Evolutionary conservation across 2,888 invertebrate genomes (phyloP).

Genomic region (Erebia epiphron): DNA sequence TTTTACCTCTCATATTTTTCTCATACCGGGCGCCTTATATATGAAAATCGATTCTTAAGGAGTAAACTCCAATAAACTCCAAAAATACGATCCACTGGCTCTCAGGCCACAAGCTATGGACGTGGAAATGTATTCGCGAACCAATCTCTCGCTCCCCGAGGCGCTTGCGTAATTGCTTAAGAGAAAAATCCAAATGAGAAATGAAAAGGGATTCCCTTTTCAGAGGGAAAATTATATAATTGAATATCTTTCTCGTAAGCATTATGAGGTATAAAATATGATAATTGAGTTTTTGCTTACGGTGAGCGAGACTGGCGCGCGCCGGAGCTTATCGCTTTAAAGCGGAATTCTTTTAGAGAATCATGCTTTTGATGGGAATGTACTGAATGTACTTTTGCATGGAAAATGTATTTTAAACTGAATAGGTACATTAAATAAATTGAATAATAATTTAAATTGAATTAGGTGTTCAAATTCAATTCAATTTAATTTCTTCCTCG

Average conservation of each 20-base stretch:
- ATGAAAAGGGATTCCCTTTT: slow-evolving; percentile 81
- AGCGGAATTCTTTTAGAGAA: slow-evolving; percentile 37
- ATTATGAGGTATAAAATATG: slow-evolving; percentile 83
- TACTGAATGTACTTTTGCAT: not conserved
- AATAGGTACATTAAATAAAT: not conserved
- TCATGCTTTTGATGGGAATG: slow-evolving; percentile 12
- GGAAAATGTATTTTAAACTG: not conserved
- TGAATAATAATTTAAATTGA: no score
- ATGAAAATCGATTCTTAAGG: no score
- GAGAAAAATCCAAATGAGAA: slow-evolving; percentile 84
- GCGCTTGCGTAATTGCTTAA: slow-evolving; percentile 79
- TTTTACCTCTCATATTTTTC: no score
- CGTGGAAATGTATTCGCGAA: slow-evolving; percentile 64
- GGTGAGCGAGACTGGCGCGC: slow-evolving; percentile 56
- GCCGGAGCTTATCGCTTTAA: slow-evolving; percentile 41
- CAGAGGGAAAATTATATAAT: slow-evolving; percentile 82
- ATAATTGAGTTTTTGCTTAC: slow-evolving; percentile 79
- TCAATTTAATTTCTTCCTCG: no score
- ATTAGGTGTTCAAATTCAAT: no score
- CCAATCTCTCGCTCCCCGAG: slow-evolving; percentile 70
- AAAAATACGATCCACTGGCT: not conserved
- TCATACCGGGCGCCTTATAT: no score
- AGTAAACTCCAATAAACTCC: no score
- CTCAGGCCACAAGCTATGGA: slow-evolving; percentile 51
- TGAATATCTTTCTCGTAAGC: slow-evolving; percentile 81